These are phyloP conservation scores for Lasioglossum oenotherae DNA, from an alignment of 2,888 invertebrate species.

Conservation along the genomic window DNA sequence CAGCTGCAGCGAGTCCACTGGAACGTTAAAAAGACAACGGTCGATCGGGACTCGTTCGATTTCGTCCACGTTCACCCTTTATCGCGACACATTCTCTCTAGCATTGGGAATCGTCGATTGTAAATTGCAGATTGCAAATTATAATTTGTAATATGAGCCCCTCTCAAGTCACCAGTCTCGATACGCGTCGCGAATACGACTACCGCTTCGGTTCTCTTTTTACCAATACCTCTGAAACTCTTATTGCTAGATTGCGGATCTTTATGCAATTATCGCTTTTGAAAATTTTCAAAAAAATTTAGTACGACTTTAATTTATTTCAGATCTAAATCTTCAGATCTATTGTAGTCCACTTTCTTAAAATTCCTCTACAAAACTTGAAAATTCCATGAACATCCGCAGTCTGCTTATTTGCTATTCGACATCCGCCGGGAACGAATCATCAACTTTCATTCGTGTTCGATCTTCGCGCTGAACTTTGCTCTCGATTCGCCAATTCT, in stretches of 20 bases:
- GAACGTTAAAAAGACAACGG: constrained; percentile 64
- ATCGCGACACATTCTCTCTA: not conserved
- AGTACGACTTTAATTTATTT: too few relatives aligned
- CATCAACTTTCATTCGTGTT: constrained; percentile 4
- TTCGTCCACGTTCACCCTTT: not conserved
- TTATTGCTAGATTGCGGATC: constrained; percentile 14
- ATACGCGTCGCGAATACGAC: not conserved
- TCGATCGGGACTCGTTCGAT: not conserved
- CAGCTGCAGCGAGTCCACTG: constrained; percentile 83
- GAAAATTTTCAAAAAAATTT: too few relatives aligned
- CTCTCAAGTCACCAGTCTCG: too few relatives aligned
- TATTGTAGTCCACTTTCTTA: too few relatives aligned
- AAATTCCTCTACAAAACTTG: too few relatives aligned
- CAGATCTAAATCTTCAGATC: too few relatives aligned
- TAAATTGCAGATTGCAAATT: not conserved
- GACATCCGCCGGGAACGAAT: constrained; percentile 8
- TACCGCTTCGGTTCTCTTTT: not conserved
- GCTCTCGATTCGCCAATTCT: constrained; percentile 14
- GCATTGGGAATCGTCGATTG: not conserved
- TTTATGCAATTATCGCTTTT: too few relatives aligned
- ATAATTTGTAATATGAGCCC: not conserved
- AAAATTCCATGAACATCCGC: too few relatives aligned
- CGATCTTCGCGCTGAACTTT: constrained; percentile 29
- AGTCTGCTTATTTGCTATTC: not conserved
- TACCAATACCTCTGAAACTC: not conserved